Evolutionary conservation across 2,888 invertebrate genomes (phyloP).

Genomic region (Hipparchia semele): DNA sequence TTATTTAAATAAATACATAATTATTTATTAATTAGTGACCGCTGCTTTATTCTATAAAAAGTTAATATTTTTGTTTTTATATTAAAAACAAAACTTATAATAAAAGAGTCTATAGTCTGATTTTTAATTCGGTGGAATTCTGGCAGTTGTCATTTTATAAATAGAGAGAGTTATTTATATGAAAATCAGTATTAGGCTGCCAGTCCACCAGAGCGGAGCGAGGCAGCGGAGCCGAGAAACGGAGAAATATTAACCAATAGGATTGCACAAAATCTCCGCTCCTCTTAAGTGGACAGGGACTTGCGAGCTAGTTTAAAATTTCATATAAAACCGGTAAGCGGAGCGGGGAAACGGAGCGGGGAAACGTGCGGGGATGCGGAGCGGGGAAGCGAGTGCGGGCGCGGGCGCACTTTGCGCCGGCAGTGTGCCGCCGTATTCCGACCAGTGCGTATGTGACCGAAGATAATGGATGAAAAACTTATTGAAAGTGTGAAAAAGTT

Average conservation of each 20-base stretch:
- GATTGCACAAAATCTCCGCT: slow-evolving; percentile 19
- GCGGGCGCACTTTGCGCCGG: neutral
- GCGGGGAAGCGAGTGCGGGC: slow-evolving; percentile 12
- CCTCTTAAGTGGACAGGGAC: slow-evolving; percentile 17
- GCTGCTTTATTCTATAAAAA: no score
- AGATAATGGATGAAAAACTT: slow-evolving; percentile 1
- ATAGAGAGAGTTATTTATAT: no score
- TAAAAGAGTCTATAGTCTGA: no score
- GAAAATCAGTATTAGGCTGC: no score
- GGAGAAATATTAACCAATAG: slow-evolving; percentile 19
- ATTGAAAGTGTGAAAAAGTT: slow-evolving; percentile 1
- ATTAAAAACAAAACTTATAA: no score
- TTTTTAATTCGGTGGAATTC: no score
- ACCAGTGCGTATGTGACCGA: slow-evolving; percentile 9
- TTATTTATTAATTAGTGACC: no score
- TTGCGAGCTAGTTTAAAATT: slow-evolving; percentile 10
- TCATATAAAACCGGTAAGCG: slow-evolving; percentile 1
- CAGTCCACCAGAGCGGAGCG: no score
- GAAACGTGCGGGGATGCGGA: neutral
- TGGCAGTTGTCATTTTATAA: no score
- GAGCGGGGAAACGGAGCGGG: no score
- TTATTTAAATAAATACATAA: no score
- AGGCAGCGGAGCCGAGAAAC: slow-evolving; percentile 9
- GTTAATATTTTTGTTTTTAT: no score
- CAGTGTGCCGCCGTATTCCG: slow-evolving; percentile 9